Evolutionary conservation across 2,888 invertebrate species (phyloP).

Genomic region (Hipparchia sbordonii): DNA sequence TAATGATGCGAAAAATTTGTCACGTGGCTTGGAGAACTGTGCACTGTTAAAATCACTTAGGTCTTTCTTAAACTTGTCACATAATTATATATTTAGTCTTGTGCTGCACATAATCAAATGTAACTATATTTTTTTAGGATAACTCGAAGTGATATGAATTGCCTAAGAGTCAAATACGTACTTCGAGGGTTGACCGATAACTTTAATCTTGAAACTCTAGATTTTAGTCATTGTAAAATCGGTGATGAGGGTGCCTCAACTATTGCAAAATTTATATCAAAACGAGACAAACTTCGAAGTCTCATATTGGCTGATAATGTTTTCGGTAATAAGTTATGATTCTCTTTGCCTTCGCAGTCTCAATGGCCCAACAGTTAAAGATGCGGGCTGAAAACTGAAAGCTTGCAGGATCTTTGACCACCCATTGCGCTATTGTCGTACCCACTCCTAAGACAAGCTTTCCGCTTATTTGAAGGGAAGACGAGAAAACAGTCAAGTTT

Average conservation of each 20-base stretch:
- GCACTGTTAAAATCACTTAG: constrained; percentile 61
- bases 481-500: too few relatives aligned
- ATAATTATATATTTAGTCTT: neutral
- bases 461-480: too few relatives aligned
- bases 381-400: too few relatives aligned
- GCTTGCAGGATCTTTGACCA: too few relatives aligned
- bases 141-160: constrained; percentile 75
- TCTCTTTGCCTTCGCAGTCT: too few relatives aligned
- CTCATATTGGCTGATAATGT: constrained; percentile 80
- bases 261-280: constrained; percentile 81
- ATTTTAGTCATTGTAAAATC: constrained; percentile 86
- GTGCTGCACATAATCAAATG: neutral
- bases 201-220: constrained; percentile 77
- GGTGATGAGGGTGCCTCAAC: constrained; percentile 83
- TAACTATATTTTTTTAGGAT: constrained; percentile 55
- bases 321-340: constrained; percentile 64
- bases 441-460: too few relatives aligned
- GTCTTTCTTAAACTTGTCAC: constrained; percentile 44
- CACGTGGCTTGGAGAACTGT: constrained; percentile 73
- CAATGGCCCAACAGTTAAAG: too few relatives aligned
- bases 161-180: constrained; percentile 71
- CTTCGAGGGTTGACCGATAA: constrained; percentile 69
- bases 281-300: constrained; percentile 71
- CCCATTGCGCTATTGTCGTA: too few relatives aligned
- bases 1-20: constrained; percentile 73